These are phyloP conservation scores for Taxidea taxus DNA, from an alignment of 2,113 vertebrate genomes.

Conservation along the genomic window DNA sequence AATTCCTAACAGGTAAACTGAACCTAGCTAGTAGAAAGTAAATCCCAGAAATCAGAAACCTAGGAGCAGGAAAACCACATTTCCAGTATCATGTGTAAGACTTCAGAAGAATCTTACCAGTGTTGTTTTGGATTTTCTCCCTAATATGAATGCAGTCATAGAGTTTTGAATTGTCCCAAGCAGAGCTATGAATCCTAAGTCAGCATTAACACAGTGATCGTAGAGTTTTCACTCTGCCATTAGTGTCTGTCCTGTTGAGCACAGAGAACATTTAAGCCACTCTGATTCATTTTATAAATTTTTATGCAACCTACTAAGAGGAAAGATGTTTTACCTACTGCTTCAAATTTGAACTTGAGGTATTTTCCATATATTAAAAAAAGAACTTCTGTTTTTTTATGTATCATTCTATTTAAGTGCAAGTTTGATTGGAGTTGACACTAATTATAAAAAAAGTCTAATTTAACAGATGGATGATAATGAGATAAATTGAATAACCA, in stretches of 20 bases:
- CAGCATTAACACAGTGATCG: background rate
- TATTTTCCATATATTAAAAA: conserved; percentile 10
- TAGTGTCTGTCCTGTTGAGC: background rate
- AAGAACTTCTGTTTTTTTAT: background rate
- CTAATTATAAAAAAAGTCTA: conserved; percentile 71
- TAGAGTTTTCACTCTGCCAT: background rate
- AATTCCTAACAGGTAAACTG: background rate
- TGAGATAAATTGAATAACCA: conserved; percentile 45
- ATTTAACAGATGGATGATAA: conserved; percentile 66
- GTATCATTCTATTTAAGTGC: conserved; percentile 18
- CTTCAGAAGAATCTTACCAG: background rate
- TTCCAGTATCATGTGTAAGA: background rate
- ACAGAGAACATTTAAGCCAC: background rate
- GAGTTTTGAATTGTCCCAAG: background rate
- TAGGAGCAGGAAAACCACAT: background rate
- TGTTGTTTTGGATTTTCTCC: background rate
- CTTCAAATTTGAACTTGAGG: conserved; percentile 14
- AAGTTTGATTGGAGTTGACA: conserved; percentile 60
- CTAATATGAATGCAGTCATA: background rate
- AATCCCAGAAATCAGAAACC: background rate
- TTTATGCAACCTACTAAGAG: background rate
- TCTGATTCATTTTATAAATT: background rate
- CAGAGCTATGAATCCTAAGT: background rate
- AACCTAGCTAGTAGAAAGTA: background rate
- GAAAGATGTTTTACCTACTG: background rate